Evolutionary conservation across 2,113 vertebrate species (phyloP).

Genomic region (Pedetes capensis): DNA sequence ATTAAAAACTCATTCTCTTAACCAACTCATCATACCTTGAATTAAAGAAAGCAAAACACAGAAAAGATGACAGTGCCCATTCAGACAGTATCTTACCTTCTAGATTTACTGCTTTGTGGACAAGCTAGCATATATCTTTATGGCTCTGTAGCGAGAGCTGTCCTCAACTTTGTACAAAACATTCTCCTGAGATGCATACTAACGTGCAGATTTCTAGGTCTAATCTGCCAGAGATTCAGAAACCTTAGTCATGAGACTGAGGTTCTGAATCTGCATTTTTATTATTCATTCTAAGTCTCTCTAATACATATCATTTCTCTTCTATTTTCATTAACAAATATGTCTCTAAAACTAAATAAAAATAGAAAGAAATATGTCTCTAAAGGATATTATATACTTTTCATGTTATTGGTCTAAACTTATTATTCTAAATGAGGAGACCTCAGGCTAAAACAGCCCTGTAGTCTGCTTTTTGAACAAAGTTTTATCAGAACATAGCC

Average conservation of each 20-base stretch:
- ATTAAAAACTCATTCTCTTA: not conserved
- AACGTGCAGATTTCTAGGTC: no score
- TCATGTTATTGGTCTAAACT: not conserved
- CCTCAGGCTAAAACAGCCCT: not conserved
- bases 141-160: no score
- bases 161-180: not conserved
- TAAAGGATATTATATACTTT: not conserved
- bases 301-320: not conserved
- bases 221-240: not conserved
- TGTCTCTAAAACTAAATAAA: not conserved
- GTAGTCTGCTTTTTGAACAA: slow-evolving; percentile 29
- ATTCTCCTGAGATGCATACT: not conserved
- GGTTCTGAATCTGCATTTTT: not conserved
- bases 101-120: not conserved
- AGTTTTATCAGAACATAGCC: slow-evolving; percentile 33
- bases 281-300: not conserved
- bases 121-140: not conserved
- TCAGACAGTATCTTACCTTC: not conserved
- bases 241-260: not conserved
- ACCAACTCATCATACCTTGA: not conserved
- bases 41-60: not conserved
- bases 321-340: not conserved
- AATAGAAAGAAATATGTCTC: not conserved
- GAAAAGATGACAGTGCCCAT: not conserved
- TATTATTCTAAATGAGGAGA: not conserved